phyloP scores from a whole-genome alignment of 64 coral and sea anemone genomes.

The Anthopleura sola region DNA sequence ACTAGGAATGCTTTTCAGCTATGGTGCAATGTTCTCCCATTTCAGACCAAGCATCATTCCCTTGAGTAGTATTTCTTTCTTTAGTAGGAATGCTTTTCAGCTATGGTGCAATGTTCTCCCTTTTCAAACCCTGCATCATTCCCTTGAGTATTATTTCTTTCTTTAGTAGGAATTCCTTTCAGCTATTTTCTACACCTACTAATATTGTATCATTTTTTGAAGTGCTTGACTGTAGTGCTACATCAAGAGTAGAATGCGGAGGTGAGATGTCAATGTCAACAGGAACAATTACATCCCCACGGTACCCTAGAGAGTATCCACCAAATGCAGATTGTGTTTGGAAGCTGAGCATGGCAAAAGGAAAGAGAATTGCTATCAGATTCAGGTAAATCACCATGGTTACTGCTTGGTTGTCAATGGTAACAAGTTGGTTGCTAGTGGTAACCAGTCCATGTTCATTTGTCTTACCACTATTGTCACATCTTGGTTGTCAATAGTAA shows the following conservation, averaged over 20 bases:
- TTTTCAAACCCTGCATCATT: too few relatives aligned
- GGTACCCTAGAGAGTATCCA: constrained; percentile 76
- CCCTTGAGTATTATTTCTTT: neutral
- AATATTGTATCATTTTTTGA: neutral
- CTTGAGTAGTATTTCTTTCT: too few relatives aligned
- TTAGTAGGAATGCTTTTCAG: too few relatives aligned
- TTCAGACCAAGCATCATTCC: too few relatives aligned
- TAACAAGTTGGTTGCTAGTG: neutral
- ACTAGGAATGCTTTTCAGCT: too few relatives aligned
- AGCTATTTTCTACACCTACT: neutral
- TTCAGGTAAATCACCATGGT: constrained; percentile 43
- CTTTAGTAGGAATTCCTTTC: neutral
- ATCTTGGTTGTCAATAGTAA: neutral
- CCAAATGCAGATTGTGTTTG: constrained; percentile 52
- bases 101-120: too few relatives aligned
- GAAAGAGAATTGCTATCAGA: constrained; percentile 40
- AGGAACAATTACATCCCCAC: constrained; percentile 68
- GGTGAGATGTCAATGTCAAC: neutral
- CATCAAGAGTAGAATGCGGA: neutral
- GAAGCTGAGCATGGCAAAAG: constrained; percentile 36
- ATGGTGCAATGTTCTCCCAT: too few relatives aligned
- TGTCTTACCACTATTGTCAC: too few relatives aligned
- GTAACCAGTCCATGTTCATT: neutral
- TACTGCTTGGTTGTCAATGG: neutral
- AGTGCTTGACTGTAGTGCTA: neutral